Conservation (phyloP, 1,140 invertebrate species). For the Nymphalis io region DNA sequence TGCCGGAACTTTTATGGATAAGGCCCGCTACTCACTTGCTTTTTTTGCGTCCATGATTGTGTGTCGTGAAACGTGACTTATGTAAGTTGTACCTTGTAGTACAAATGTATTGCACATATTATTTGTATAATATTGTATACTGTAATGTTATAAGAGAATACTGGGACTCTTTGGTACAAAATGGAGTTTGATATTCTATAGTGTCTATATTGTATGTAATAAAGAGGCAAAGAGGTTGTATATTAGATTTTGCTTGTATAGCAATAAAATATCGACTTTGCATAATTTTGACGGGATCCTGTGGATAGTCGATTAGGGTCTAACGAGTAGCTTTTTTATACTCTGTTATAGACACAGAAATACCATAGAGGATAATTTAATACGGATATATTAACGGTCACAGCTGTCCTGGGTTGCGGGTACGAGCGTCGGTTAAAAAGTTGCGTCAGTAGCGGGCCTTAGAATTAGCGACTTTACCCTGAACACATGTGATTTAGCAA, state of each 20-base stretch:
- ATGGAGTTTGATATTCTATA: constrained; percentile 22
- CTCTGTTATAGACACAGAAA: constrained; percentile 29
- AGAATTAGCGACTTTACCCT: constrained; percentile 49
- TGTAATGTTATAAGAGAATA: constrained; percentile 32
- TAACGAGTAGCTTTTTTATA: constrained; percentile 33
- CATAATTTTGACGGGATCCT: constrained; percentile 13
- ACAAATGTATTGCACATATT: constrained; percentile 36
- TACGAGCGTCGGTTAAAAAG: constrained; percentile 3
- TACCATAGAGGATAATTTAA: constrained; percentile 18
- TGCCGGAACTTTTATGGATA: constrained; percentile 70
- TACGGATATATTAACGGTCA: constrained; percentile 16
- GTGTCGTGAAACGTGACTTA: constrained; percentile 21
- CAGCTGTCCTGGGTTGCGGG: constrained; percentile 17
- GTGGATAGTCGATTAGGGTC: constrained; percentile 13
- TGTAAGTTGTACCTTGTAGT: constrained; percentile 35
- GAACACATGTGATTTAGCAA: constrained; percentile 55
- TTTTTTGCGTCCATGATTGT: constrained; percentile 16
- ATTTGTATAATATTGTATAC: constrained; percentile 39
- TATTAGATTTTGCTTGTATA: constrained; percentile 33
- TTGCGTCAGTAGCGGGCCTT: constrained; percentile 47
- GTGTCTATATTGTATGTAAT: constrained; percentile 32
- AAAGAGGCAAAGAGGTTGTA: constrained; percentile 24
- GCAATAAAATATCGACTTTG: constrained; percentile 27
- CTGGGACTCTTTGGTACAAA: constrained; percentile 35
- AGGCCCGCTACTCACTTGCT: constrained; percentile 47